Evolutionary conservation across 2,888 invertebrate genomes (phyloP), one percentile per base, ranked within the genome.

Genomic region (Norana najaformis): DNA sequence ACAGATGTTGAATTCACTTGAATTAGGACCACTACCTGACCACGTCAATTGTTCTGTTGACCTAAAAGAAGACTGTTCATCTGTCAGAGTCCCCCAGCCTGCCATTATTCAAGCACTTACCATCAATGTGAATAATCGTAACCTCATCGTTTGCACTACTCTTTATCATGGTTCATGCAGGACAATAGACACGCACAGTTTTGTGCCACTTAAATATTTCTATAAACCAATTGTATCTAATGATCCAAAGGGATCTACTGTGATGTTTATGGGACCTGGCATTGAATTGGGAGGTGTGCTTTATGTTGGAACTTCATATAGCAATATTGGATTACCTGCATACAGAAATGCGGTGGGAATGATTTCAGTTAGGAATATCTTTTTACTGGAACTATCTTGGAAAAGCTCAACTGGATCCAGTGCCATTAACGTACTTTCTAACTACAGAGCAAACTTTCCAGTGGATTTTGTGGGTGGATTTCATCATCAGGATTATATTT

Each of bases 201-300:
- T 69, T n/a, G 69, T 69, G 30, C 69, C 69, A 8, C 4, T 69
- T 11, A 69, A 13, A 11, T 69, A 69, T n/a, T 69, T 69, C 6
- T 69, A 69, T 69, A 69, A 69, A 69, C 69, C 69, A n/a, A n/a
- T 69, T n/a, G 69, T 69, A 69, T 69, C 69, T 69, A 69, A 69
- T n/a, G 69, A 69, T 8, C 69, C 69, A 0, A 30, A 8, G 4
- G 69, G 69, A 8, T 69, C 69, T 2, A 69, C 69, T 11, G 69
- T 69, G n/a, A 69, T 69, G 69, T 69, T 69, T 69, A 69, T 69
- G 30, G 69, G 69, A n/a, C 69, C 69, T 1, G 69, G 69, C 30
- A n/a, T 69, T 13, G 69, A 69, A 69, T 69, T 13, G n/a, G 69
- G 69, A n/a, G 69, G 69, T 8, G 69, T 69, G 11, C 69, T 69